Evolutionary conservation across 2,113 vertebrate species (phyloP).

Genomic region (Pleuronectes platessa): DNA sequence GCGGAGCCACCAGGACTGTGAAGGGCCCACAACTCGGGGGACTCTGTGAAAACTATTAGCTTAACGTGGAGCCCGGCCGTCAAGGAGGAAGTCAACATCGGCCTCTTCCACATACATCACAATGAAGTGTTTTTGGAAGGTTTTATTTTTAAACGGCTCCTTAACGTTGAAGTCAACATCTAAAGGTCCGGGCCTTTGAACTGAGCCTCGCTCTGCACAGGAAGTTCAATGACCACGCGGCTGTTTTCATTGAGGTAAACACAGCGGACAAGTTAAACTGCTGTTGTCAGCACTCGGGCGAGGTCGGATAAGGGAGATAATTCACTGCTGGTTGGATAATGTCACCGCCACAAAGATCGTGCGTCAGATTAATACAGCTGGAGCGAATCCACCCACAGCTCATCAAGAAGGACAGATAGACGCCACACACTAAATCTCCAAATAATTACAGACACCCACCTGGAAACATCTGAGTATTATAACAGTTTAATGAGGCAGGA

Average conservation of each 20-base stretch:
- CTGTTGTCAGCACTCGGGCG: conserved; percentile 41
- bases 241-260: conserved; percentile 61
- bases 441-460: conserved; percentile 45
- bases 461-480: conserved; percentile 27
- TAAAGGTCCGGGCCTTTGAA: conserved; percentile 56
- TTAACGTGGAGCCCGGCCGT: conserved; percentile 55
- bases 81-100: conserved; percentile 65
- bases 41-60: conserved; percentile 68
- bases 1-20: conserved; percentile 36
- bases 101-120: conserved; percentile 57
- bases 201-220: conserved; percentile 28
- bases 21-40: conserved; percentile 38
- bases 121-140: conserved; percentile 70
- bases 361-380: conserved; percentile 41
- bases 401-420: conserved; percentile 19
- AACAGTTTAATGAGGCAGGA: conserved; percentile 41
- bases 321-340: conserved; percentile 37
- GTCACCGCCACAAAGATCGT: conserved; percentile 24
- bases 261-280: conserved; percentile 44
- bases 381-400: conserved; percentile 35
- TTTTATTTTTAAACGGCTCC: conserved; percentile 39
- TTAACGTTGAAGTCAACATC: conserved; percentile 50
- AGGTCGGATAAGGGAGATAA: conserved; percentile 11
- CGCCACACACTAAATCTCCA: conserved; percentile 24
- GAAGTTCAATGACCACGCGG: conserved; percentile 41